phyloP scores from a whole-genome alignment of 1,140 invertebrate genomes.

The Spodoptera litura region DNA sequence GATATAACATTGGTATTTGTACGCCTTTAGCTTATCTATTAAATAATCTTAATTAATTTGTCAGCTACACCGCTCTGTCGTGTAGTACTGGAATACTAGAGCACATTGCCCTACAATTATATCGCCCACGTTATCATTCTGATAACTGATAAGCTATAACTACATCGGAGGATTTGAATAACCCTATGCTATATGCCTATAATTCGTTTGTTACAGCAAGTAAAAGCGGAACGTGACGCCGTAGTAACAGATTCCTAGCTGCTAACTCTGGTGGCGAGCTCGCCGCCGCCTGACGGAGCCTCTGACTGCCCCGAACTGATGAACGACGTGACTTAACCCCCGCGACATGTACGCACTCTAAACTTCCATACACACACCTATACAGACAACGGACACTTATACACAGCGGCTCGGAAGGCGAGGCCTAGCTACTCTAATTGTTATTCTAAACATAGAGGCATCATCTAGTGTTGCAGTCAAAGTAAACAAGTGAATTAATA shows the following conservation, averaged over 20 bases:
- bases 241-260: conserved; percentile 82
- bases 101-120: neutral
- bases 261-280: conserved; percentile 61
- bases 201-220: conserved; percentile 61
- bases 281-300: conserved; percentile 49
- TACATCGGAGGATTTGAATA: neutral
- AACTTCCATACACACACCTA: neutral
- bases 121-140: neutral
- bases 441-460: conserved; percentile 4
- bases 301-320: conserved; percentile 29
- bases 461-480: neutral
- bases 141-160: conserved; percentile 4
- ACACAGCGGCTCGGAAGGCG: neutral
- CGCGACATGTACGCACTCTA: neutral
- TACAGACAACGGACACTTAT: too few species aligned
- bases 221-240: conserved; percentile 79
- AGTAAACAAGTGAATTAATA: neutral
- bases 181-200: neutral
- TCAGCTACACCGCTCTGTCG: neutral
- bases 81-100: neutral
- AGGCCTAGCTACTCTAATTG: conserved; percentile 20
- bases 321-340: conserved; percentile 16
- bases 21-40: too few species aligned
- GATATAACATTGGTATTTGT: too few species aligned
- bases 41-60: neutral